These are phyloP conservation scores for Piliocolobus tephrosceles DNA, from an alignment of 2,113 vertebrate genomes.

Conservation along the genomic window DNA sequence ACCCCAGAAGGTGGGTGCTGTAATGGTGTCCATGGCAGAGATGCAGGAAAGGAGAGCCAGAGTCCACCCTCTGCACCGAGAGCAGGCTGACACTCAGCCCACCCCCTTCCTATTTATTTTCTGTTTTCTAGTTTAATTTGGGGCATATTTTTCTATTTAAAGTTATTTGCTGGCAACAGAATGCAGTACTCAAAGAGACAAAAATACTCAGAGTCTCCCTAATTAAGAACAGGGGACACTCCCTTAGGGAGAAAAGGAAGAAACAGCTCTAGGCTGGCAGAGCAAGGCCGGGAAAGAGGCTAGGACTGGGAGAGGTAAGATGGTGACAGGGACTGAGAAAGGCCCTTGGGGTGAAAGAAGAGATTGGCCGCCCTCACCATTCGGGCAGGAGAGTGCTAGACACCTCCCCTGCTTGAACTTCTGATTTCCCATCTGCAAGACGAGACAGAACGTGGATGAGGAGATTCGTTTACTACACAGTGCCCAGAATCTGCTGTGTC, in stretches of 20 bases:
- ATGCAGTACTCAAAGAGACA: slow-evolving; percentile 65
- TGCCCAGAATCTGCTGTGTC: neutral
- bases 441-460: neutral
- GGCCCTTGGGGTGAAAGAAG: neutral
- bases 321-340: neutral
- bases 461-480: neutral
- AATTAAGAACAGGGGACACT: slow-evolving; percentile 74
- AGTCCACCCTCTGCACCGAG: neutral
- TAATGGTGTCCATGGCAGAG: neutral
- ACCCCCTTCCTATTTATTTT: slow-evolving; percentile 51
- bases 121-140: slow-evolving; percentile 68
- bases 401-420: neutral
- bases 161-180: slow-evolving; percentile 75
- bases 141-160: slow-evolving; percentile 76
- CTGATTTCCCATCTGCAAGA: neutral
- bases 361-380: neutral
- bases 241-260: neutral
- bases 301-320: neutral
- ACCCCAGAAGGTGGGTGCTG: neutral
- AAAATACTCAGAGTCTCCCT: slow-evolving; percentile 64
- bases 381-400: neutral
- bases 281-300: neutral
- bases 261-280: neutral
- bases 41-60: neutral
- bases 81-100: neutral